Evolutionary conservation across 2,113 vertebrate species (phyloP).

Genomic region (Artemisiospiza belli): DNA sequence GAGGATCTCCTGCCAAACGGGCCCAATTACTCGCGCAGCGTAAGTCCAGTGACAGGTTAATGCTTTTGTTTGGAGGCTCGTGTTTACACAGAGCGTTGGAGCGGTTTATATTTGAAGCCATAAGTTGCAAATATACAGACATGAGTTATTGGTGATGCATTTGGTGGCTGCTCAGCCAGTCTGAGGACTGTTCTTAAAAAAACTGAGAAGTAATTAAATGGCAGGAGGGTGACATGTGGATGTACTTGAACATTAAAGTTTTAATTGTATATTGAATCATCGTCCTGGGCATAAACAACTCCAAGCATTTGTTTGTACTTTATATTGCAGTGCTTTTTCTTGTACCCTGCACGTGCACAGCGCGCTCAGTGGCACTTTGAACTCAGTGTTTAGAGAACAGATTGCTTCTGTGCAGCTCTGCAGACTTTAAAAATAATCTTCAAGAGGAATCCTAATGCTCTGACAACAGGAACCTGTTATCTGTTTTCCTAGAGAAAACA

Average conservation of each 20-base stretch:
- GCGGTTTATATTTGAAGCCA: neutral
- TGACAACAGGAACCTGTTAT: neutral
- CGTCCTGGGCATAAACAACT: neutral
- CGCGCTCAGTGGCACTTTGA: neutral
- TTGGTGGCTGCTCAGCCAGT: neutral
- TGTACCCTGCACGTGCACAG: rapidly evolving
- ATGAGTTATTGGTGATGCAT: neutral
- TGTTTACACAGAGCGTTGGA: neutral
- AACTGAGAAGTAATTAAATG: neutral
- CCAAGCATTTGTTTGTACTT: neutral
- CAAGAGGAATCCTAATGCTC: neutral
- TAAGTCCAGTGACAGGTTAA: neutral
- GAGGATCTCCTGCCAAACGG: neutral
- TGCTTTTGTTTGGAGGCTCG: neutral
- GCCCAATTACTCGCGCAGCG: neutral
- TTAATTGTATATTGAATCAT: neutral
- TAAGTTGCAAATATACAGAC: neutral
- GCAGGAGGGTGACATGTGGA: neutral
- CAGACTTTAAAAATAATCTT: neutral
- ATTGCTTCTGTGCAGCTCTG: constrained; percentile 40
- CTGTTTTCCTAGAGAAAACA: neutral
- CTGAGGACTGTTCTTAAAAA: neutral
- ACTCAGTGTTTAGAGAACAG: neutral
- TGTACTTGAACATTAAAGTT: neutral
- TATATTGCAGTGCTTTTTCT: neutral